Base-by-base conservation (phyloP, 2,113 vertebrate genomes). In the Hassar affinis region DNA sequence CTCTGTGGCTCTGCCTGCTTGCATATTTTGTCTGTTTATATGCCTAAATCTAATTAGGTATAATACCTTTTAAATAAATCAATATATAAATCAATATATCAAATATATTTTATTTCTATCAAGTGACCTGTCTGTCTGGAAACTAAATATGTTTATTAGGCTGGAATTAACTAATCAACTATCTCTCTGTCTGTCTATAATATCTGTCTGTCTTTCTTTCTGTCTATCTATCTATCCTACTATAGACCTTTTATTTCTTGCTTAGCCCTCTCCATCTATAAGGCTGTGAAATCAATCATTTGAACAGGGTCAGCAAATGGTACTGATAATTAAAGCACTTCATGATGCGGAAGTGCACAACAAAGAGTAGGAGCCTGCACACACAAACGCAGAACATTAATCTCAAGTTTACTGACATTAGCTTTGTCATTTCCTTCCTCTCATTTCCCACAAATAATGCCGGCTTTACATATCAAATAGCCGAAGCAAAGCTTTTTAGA, bases 321-420 rank as follows among this genome's bases (percentile, higher is more conserved):
- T 27, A 38, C 4, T 38, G 51, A 69, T 78, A 78, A 78, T 84
- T 45, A 84, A 84, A 78, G 75, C 74, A 51, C 25, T 85, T 69
- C 35, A 78, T 75, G 75, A 61, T 47, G 77, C 52, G 18, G 76
- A 80, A 15, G 4, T 52, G 61, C 76, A 79, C 8, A 54, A 52
- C 33, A 38, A 83, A 76, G 51, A 82, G 57, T n/a, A 54, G 27
- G 8, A n/a, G 52, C 35, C 68, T 56, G 6, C n/a, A n/a, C 76
- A 51, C 8, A 64, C 76, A 30, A 57, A 85, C 77, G 30, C 57
- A 45, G 15, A 49, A 54, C 81, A 78, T 86, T 86, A 79, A 82
- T 88, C 86, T 84, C 30, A 59, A 74, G 33, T 84, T 75, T 77
- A 54, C 38, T 87, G 87, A 59, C 84, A 80, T 81, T 87, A 51